These are phyloP conservation scores for Priapulus caudatus DNA, from an alignment of 2,888 invertebrate species.

Conservation along the genomic window DNA sequence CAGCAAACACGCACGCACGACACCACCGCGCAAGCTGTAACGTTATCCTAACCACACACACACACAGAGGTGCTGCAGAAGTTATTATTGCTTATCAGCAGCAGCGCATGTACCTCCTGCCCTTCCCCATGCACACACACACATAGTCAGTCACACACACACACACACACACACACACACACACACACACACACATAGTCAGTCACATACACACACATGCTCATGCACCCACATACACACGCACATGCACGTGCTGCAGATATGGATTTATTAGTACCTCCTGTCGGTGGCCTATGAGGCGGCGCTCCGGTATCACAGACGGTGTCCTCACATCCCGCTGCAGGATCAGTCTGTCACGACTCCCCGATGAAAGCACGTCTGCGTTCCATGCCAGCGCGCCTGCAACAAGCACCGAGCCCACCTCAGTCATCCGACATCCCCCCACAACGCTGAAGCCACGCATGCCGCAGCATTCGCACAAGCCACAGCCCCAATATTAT, in stretches of 20 bases:
- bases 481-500: background rate
- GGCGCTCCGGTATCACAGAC: conserved; percentile 57
- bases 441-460: too few relatives aligned
- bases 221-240: conserved; percentile 12
- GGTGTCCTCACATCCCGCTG: conserved; percentile 86
- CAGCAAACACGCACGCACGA: too few relatives aligned
- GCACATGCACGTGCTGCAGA: background rate
- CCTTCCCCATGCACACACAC: too few relatives aligned
- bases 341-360: conserved; percentile 79
- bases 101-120: too few relatives aligned
- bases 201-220: conserved; percentile 10
- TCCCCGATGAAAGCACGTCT: conserved; percentile 89
- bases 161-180: conserved; percentile 6
- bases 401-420: conserved; percentile 17
- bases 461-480: too few relatives aligned
- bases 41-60: background rate
- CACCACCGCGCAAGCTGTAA: too few relatives aligned
- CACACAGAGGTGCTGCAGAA: background rate
- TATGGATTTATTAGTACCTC: conserved; percentile 55
- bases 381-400: conserved; percentile 95
- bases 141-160: too few relatives aligned
- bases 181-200: too few relatives aligned
- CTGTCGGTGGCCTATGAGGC: conserved; percentile 81
- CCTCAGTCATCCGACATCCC: too few relatives aligned
- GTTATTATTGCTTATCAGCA: background rate